These are phyloP conservation scores for Napeogenes sylphis DNA, from an alignment of 2,888 invertebrate genomes.

Conservation along the genomic window DNA sequence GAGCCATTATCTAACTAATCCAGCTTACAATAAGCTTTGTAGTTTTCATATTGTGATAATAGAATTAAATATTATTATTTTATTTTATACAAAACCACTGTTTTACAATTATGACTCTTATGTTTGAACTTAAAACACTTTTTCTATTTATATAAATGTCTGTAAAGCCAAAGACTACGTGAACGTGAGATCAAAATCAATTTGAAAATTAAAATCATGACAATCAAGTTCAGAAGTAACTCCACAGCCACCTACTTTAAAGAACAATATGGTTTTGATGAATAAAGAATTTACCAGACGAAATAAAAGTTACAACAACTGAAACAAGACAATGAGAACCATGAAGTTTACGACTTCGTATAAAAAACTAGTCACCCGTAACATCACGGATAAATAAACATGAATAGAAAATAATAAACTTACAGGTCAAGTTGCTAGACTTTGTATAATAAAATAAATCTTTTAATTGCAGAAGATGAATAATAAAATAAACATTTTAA, in stretches of 20 bases:
- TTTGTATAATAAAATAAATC: too few relatives aligned
- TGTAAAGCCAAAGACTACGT: too few relatives aligned
- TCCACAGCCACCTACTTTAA: background rate
- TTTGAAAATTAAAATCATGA: too few relatives aligned
- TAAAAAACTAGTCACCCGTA: constrained; percentile 19
- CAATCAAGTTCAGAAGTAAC: background rate
- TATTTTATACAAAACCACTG: background rate
- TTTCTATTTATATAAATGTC: too few relatives aligned
- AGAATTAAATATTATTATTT: background rate
- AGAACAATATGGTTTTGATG: background rate
- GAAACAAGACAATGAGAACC: constrained; percentile 16
- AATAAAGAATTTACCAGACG: constrained; percentile 4
- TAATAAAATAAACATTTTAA: too few relatives aligned
- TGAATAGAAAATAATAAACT: constrained; percentile 18
- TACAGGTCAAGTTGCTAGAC: constrained; percentile 6
- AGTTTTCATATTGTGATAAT: background rate
- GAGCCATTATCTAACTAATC: constrained; percentile 59
- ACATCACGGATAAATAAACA: constrained; percentile 19
- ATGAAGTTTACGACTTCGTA: constrained; percentile 12
- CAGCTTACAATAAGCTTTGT: constrained; percentile 36
- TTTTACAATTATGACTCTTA: too few relatives aligned
- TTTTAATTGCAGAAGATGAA: too few relatives aligned
- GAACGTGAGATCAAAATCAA: too few relatives aligned
- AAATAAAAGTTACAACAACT: constrained; percentile 8
- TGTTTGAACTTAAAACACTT: too few relatives aligned